A percentile compares a stretch with the other conserved stretches of the same genome.
Conservation (phyloP, 35 echinoderm and acorn worm species). For the Lytechinus variegatus region DNA sequence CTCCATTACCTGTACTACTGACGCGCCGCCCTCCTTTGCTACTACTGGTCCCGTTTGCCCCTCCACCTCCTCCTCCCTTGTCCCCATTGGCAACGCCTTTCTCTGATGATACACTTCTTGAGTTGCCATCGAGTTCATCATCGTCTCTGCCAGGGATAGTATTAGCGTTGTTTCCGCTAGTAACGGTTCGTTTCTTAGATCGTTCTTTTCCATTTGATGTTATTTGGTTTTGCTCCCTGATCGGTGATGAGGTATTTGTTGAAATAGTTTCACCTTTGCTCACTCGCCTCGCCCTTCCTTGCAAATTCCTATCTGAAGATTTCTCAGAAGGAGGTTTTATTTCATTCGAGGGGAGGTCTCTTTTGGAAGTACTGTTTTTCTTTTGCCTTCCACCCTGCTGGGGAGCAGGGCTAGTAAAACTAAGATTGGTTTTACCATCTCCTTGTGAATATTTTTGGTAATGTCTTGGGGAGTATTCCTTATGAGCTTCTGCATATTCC, state of each 20-base stretch:
- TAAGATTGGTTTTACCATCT: background rate
- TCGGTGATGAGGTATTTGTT: background rate
- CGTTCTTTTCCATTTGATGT: constrained; percentile 15
- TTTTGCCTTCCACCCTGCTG: background rate
- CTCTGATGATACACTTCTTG: background rate
- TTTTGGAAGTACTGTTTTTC: background rate
- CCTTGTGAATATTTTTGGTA: background rate
- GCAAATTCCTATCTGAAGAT: background rate
- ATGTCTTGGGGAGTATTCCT: background rate
- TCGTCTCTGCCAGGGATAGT: background rate
- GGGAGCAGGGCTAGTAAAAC: background rate
- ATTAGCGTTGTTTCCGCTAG: background rate
- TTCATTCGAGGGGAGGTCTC: background rate
- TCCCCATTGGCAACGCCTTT: background rate
- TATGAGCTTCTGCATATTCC: background rate
- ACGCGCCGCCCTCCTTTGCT: background rate
- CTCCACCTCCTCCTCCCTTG: constrained; percentile 24
- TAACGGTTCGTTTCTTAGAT: background rate
- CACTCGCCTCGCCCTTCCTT: background rate
- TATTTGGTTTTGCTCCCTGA: constrained; percentile 16
- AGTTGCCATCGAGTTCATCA: background rate
- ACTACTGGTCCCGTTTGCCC: background rate
- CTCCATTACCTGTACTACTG: background rate
- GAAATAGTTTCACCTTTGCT: background rate
- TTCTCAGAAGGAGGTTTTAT: background rate